Conservation (phyloP, 2,888 invertebrate species). For the Aethes cnicana region DNA sequence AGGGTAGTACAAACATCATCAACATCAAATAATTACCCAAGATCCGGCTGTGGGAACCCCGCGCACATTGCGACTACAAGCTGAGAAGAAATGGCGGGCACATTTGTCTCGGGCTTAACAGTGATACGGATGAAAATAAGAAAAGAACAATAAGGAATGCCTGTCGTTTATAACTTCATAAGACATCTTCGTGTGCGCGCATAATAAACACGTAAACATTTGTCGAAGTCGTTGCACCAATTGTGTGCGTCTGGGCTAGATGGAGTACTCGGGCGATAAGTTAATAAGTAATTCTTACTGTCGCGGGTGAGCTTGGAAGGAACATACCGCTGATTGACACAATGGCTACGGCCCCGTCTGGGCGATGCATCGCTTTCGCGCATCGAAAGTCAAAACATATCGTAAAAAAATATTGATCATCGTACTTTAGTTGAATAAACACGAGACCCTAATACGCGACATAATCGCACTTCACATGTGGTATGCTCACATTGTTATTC, state of each 20-base stretch:
- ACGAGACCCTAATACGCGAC: constrained; percentile 9
- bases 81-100: constrained; percentile 44
- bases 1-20: constrained; percentile 42
- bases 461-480: constrained; percentile 26
- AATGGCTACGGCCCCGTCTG: constrained; percentile 60
- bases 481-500: constrained; percentile 15
- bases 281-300: constrained; percentile 67
- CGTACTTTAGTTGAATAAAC: constrained; percentile 23
- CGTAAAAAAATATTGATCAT: constrained; percentile 42
- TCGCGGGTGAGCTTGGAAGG: constrained; percentile 49
- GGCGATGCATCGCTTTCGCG: constrained; percentile 60
- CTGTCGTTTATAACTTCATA: constrained; percentile 63
- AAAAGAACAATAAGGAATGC: constrained; percentile 50
- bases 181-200: constrained; percentile 57
- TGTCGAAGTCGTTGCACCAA: constrained; percentile 61
- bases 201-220: constrained; percentile 58
- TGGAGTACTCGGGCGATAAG: constrained; percentile 61
- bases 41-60: constrained; percentile 23
- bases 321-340: constrained; percentile 63
- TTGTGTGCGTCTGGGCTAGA: constrained; percentile 49
- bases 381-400: constrained; percentile 66
- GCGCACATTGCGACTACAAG: constrained; percentile 13
- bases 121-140: constrained; percentile 47
- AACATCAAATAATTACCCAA: constrained; percentile 30
- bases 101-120: constrained; percentile 44